Conservation (phyloP, 2,113 vertebrate genomes). For the Promerops cafer region DNA sequence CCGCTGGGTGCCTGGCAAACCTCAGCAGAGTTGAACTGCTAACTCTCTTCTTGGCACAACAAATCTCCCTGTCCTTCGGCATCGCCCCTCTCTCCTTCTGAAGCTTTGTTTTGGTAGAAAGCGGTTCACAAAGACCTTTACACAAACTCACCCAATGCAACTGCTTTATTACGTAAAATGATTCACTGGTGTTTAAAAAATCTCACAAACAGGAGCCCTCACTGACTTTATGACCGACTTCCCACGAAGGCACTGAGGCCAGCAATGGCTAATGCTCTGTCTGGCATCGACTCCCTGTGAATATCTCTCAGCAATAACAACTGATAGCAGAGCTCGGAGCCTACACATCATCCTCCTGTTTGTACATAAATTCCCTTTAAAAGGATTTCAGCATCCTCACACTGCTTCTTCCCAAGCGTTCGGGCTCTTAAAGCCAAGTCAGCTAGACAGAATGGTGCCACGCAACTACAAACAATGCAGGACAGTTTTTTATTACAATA, state of each 20-base stretch:
- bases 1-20: not conserved
- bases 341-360: slow-evolving; percentile 50
- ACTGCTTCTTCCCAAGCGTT: slow-evolving; percentile 7
- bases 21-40: not conserved
- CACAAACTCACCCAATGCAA: not conserved
- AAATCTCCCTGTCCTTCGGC: not conserved
- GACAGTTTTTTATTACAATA: slow-evolving; percentile 64
- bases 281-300: slow-evolving; percentile 35
- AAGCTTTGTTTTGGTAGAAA: slow-evolving; percentile 7
- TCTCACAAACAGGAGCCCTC: slow-evolving; percentile 40
- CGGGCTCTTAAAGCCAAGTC: slow-evolving; percentile 9
- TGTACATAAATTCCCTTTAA: slow-evolving; percentile 59
- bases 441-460: slow-evolving; percentile 57
- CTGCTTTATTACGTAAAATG: not conserved
- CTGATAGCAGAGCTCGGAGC: slow-evolving; percentile 44
- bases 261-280: slow-evolving; percentile 37
- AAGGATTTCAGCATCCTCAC: slow-evolving; percentile 31
- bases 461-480: slow-evolving; percentile 8
- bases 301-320: slow-evolving; percentile 58
- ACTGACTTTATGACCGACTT: slow-evolving; percentile 31
- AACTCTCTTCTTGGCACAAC: not conserved
- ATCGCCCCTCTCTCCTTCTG: not conserved
- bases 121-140: not conserved
- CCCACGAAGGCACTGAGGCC: slow-evolving; percentile 29
- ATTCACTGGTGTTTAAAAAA: slow-evolving; percentile 56